A percentile compares a stretch with the other conserved stretches of the same genome.
These are phyloP conservation scores for Hippolais icterina DNA, from an alignment of 2,113 vertebrate species.

Conservation along the genomic window DNA sequence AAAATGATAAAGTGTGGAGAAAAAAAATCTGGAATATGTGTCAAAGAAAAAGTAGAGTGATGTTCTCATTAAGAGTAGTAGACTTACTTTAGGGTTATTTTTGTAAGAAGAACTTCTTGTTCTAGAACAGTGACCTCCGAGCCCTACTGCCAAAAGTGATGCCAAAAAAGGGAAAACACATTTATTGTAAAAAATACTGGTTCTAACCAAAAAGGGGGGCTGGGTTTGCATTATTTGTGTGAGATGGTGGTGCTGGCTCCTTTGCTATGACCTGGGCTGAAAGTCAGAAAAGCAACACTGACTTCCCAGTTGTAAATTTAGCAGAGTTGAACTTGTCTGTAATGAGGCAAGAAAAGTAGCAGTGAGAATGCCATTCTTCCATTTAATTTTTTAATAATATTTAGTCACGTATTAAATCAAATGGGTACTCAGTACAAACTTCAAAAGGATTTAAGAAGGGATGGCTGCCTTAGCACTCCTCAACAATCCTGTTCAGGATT, in stretches of 20 bases:
- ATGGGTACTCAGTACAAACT: background rate
- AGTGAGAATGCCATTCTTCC: background rate
- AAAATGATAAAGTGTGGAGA: background rate
- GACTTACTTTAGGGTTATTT: conserved; percentile 24
- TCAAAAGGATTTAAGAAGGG: background rate
- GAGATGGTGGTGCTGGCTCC: background rate
- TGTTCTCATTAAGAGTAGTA: conserved; percentile 17
- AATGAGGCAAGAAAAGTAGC: background rate
- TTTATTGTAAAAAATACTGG: background rate
- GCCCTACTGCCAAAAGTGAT: background rate
- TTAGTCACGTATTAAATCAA: background rate
- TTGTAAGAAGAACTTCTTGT: conserved; percentile 29
- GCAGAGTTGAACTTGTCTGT: background rate
- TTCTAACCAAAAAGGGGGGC: background rate
- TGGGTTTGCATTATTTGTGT: background rate
- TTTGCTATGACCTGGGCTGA: background rate
- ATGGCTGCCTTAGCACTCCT: background rate
- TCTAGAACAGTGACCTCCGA: background rate
- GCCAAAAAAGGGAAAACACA: conserved; percentile 1
- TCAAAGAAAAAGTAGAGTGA: conserved; percentile 2
- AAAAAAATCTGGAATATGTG: background rate
- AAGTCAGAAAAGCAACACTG: background rate
- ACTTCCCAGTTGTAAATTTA: background rate
- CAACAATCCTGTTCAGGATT: background rate
- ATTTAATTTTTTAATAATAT: background rate